Evolutionary conservation across 2,113 vertebrate genomes (phyloP), one percentile per base, ranked within the genome.

Genomic region (Loxodonta africana): DNA sequence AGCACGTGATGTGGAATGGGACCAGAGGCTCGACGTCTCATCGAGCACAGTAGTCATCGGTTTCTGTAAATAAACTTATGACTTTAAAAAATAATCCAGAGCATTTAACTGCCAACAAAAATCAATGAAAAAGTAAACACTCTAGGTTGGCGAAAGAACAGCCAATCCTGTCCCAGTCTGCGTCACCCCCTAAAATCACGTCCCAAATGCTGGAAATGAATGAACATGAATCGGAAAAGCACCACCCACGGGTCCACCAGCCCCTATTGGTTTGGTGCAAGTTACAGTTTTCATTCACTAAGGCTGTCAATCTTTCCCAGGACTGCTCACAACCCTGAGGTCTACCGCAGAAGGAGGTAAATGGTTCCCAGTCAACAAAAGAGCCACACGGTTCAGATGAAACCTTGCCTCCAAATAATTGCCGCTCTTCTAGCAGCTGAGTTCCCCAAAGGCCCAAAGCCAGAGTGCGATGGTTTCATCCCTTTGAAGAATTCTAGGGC

Each of bases 121-220:
- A 5, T 17, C 84, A 1, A 0, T 5, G 44, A 69, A 95, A 28
- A 94, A 86, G 10, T 7, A 33, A 15, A 6, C 5, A 21, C 12
- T 44, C 25, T 8, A 20, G 2, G 3, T 33, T 28, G 28, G 0
- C 8, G 0, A 2, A 46, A 76, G 51, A 26, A 62, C 51, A 69
- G 0, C 0, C 0, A 28, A 23, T 0, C 0, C 20, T 14, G 1
- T 28, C 41, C 46, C 0, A 0, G 25, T 73, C n/a, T 15, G 51
- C 37, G 5, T 23, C 25, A 17, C 60, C 6, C 3, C 15, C 65
- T 44, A 67, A 33, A 41, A 95, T 88, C 51, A 60, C 65, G 17
- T 0, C 0, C 28, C 62, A 63, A 30, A 20, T 37, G 78, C 78
- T 33, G 69, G n/a, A 71, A 93, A 41, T 11, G 25, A 51, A 51